Evolutionary conservation across 2,888 invertebrate species (phyloP).

Genomic region (Andrena haemorrhoa): DNA sequence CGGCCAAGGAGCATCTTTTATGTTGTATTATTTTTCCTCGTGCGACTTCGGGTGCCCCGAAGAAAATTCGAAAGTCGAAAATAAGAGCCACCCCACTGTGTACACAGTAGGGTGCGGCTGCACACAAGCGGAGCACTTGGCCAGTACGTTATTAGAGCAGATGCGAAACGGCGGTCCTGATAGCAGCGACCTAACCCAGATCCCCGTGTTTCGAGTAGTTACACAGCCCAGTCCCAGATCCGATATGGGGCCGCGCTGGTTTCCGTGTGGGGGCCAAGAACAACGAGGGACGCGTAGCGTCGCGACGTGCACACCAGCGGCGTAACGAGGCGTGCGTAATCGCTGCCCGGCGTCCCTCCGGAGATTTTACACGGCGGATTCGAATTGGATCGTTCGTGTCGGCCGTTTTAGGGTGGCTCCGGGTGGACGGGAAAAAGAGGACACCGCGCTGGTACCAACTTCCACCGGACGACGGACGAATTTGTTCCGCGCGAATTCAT

Average conservation of each 20-base stretch:
- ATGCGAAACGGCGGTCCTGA: slow-evolving; percentile 77
- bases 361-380: slow-evolving; percentile 29
- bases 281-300: slow-evolving; percentile 41
- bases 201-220: slow-evolving; percentile 61
- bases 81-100: no score
- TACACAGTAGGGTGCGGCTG: slow-evolving; percentile 7
- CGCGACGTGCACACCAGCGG: slow-evolving; percentile 8
- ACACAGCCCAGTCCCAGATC: slow-evolving; percentile 51
- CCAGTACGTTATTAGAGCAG: slow-evolving; percentile 76
- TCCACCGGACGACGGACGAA: not conserved
- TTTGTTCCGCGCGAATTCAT: slow-evolving; percentile 13
- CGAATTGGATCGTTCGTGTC: not conserved
- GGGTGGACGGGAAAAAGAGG: not conserved
- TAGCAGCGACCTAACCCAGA: slow-evolving; percentile 73
- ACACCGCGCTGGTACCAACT: not conserved
- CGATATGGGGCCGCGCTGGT: slow-evolving; percentile 58
- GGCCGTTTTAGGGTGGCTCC: not conserved
- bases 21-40: no score
- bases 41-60: no score
- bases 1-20: no score
- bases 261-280: slow-evolving; percentile 57
- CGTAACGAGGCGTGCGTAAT: slow-evolving; percentile 53
- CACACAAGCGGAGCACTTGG: slow-evolving; percentile 24
- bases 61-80: no score
- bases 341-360: slow-evolving; percentile 19